A percentile compares a stretch with the other conserved stretches of the same genome.
phyloP scores from a whole-genome alignment of 2,888 invertebrate genomes.

The Eupsilia transversa region DNA sequence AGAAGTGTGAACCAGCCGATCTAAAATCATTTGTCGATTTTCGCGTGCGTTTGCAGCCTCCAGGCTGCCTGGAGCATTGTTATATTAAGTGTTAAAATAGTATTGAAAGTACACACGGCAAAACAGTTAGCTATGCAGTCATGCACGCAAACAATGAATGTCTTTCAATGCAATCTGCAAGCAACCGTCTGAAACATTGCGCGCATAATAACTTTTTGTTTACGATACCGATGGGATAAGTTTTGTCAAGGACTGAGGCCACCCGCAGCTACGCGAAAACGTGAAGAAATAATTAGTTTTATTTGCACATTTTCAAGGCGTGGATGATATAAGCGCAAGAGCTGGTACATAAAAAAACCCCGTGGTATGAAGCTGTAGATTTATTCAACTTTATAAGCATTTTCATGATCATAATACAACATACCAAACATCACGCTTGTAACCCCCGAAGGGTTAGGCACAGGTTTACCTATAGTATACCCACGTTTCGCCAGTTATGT shows the following conservation, averaged over 20 bases:
- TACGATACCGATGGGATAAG: slow-evolving; percentile 11
- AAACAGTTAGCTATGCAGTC: slow-evolving; percentile 23
- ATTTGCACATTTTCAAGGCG: background rate
- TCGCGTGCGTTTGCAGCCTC: background rate
- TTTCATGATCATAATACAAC: background rate
- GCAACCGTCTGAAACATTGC: slow-evolving; percentile 37
- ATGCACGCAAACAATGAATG: slow-evolving; percentile 25
- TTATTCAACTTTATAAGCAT: background rate
- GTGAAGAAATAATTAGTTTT: background rate
- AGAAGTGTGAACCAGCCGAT: no score
- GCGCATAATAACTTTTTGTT: slow-evolving; percentile 41
- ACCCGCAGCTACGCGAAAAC: background rate
- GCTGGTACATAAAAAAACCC: background rate
- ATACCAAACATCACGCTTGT: no score
- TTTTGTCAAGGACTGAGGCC: slow-evolving; percentile 29
- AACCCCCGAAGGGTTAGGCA: no score
- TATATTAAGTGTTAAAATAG: background rate
- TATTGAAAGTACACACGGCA: slow-evolving; percentile 30
- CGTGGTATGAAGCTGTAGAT: background rate
- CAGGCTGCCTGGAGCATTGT: background rate
- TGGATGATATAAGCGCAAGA: background rate
- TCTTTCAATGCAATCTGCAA: slow-evolving; percentile 29
- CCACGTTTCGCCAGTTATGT: no score
- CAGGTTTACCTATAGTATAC: no score
- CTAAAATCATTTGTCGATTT: background rate